These are phyloP conservation scores for Brachionus asplanchnoidis DNA, from an alignment of 1,140 invertebrate genomes.

Conservation along the genomic window DNA sequence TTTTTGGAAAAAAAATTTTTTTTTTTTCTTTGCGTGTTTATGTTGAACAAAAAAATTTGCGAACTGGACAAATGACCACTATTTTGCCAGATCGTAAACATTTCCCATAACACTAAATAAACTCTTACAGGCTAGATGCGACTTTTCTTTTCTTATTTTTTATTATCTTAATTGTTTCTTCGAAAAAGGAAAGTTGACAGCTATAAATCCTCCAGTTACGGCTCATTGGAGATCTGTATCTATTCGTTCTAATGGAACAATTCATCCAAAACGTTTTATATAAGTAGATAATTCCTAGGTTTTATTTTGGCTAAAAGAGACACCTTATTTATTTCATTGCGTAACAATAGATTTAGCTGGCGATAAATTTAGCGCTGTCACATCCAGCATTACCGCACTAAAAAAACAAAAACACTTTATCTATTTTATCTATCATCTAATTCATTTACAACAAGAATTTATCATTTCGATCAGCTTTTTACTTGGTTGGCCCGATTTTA, in stretches of 20 bases:
- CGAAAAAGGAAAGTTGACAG: constrained; percentile 21
- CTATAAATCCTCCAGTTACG: constrained; percentile 17
- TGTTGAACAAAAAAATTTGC: not conserved
- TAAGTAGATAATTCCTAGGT: not conserved
- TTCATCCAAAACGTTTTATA: constrained; percentile 32
- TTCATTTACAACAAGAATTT: not conserved
- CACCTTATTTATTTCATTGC: constrained; percentile 26
- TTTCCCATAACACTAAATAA: not conserved
- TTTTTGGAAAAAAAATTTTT: not conserved
- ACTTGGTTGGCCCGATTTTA: not conserved
- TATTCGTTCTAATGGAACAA: constrained; percentile 34
- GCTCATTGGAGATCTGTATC: constrained; percentile 36
- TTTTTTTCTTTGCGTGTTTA: not conserved
- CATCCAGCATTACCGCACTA: not conserved
- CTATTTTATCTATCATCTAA: not conserved
- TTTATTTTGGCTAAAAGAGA: not conserved
- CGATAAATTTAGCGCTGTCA: constrained; percentile 13
- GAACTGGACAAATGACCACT: not conserved
- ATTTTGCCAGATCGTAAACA: not conserved
- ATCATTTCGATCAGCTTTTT: constrained; percentile 20
- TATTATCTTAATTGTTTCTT: not conserved
- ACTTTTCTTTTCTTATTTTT: not conserved
- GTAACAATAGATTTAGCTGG: not conserved
- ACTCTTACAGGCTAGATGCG: not conserved
- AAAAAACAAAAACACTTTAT: constrained; percentile 25